phyloP scores from a whole-genome alignment of 2,113 vertebrate genomes.

The Scatophagus argus region DNA sequence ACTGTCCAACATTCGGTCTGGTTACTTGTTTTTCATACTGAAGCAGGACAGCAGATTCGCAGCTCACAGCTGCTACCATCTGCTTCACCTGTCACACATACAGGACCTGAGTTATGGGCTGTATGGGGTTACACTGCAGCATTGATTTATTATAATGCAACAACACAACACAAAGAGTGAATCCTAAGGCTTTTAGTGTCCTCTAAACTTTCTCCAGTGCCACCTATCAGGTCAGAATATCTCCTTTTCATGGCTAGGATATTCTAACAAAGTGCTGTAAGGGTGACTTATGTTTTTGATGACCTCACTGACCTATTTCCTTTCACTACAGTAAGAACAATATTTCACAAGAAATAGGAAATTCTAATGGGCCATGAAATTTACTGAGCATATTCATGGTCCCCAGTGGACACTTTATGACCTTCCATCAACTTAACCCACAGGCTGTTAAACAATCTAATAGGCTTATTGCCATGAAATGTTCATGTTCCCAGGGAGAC shows the following conservation, averaged over 20 bases:
- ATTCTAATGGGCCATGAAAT: not conserved
- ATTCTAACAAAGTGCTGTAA: conserved; percentile 2
- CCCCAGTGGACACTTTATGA: conserved; percentile 1
- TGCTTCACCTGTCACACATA: conserved; percentile 25
- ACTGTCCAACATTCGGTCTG: conserved; percentile 11
- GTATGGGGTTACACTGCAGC: not conserved
- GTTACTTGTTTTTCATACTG: not conserved
- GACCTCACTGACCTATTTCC: not conserved
- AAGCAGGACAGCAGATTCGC: conserved; percentile 21
- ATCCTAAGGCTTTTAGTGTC: not conserved
- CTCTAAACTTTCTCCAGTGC: conserved; percentile 7
- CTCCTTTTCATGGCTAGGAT: not conserved
- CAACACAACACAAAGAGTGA: not conserved
- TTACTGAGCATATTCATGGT: not conserved
- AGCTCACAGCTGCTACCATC: conserved; percentile 13
- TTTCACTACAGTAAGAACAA: not conserved
- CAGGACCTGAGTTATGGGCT: conserved; percentile 17
- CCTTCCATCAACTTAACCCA: not conserved
- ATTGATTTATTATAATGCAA: conserved; percentile 8
- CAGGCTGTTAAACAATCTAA: conserved; percentile 6
- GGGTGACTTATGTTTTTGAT: not conserved
- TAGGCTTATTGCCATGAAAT: conserved; percentile 5
- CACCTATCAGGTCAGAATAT: not conserved
- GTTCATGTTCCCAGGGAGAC: conserved; percentile 4
- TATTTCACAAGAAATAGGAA: not conserved